Evolutionary conservation across 2,113 vertebrate genomes (phyloP).

Genomic region (Phalacrocorax pelagicus): DNA sequence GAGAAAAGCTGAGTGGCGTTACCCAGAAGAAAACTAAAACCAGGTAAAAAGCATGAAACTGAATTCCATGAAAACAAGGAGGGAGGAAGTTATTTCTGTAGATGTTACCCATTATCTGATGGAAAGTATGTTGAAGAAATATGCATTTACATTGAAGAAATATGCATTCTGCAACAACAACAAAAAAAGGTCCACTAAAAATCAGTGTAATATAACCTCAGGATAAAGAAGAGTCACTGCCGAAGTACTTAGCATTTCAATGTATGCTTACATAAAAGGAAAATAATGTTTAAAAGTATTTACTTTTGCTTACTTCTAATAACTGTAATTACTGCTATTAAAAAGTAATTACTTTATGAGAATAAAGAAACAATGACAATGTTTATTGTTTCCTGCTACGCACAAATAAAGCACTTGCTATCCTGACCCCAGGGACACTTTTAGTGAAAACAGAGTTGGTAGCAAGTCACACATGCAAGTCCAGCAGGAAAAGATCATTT

Average conservation of each 20-base stretch:
- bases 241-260: background rate
- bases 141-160: background rate
- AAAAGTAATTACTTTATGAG: background rate
- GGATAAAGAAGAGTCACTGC: background rate
- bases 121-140: background rate
- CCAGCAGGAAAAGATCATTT: background rate
- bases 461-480: background rate
- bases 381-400: background rate
- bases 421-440: background rate
- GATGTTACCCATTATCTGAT: background rate
- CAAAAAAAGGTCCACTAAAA: background rate
- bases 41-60: background rate
- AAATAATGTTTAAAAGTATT: background rate
- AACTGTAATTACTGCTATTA: background rate
- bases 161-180: background rate
- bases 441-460: background rate
- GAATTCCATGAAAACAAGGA: background rate
- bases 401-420: background rate
- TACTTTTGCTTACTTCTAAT: background rate
- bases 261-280: background rate
- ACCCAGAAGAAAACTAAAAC: background rate
- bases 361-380: background rate
- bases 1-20: background rate
- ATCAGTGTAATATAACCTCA: background rate
- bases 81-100: background rate